Evolutionary conservation across 1,140 invertebrate species (phyloP), one percentile per base, ranked within the genome.

Genomic region (Scylla paramamosain): DNA sequence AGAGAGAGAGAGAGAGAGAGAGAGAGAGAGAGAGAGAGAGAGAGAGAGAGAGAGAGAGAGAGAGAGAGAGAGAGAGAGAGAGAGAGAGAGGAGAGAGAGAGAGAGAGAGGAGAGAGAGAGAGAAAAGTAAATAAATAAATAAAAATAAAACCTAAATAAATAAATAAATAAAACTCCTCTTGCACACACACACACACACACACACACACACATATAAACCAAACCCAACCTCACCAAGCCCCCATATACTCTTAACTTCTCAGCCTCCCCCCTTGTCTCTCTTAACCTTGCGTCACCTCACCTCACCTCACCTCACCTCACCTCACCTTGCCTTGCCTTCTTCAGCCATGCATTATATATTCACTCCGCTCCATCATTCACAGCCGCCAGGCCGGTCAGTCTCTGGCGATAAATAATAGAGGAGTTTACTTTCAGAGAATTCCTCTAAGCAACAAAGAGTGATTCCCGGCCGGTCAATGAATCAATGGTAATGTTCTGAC

Each of bases 391-490:
- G 52, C 52, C 52, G 20, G 12, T n/a, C 67, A 77, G 25, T n/a
- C 67, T 77, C 67, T 12, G 0, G 12, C 2, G 20, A 8, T 77
- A 77, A 77, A 77, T 77, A 77, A 77, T 77, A n/a, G 1, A 77
- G 6, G 67, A n/a, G 67, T 77, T 77, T 25, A 77, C 12, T 20
- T 77, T 77, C 67, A 77, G 20, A 77, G 67, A 77, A 77, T 77
- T 77, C 67, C 67, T 77, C n/a, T 77, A 77, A 77, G 67, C 67
- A 77, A 77, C 67, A 77, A 77, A 77, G 67, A 77, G 67, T 77
- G 67, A 77, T 77, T 77, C 67, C 67, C 67, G 20, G 67, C 67
- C 67, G 25, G 67, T 77, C 67, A 20, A 77, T n/a, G 67, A 77
- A 77, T 77, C 67, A 77, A 77, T 77, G 67, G 20, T n/a, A 7